Evolutionary conservation across 1,140 invertebrate species (phyloP), one percentile per base, ranked within the genome.

Genomic region (Trichomalopsis sarcophagae): DNA sequence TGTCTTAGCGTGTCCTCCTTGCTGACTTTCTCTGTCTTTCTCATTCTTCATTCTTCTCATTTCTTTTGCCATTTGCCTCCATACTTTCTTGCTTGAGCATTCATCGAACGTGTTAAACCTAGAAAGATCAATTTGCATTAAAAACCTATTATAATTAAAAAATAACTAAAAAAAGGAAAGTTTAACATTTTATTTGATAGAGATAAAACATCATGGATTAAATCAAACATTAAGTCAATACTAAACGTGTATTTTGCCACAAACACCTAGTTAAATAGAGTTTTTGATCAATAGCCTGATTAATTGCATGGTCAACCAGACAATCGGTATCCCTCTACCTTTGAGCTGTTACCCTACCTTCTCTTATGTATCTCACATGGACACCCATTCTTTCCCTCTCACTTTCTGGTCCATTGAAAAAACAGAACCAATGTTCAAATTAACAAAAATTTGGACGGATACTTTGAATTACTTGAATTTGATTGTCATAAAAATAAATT

Each of bases 271-370:
- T 71, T 33, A 55, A 81, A 85, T 81, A 75, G 69, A 85, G 73
- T n/a, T 36, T 75, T 85, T 71, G n/a, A 81, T 85, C 79, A 69
- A n/a, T 50, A 30, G 6, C 1, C 36, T 69, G 77, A 85, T 85
- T n/a, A 71, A 75, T 75, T 14, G 33, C 36, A 55, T 62, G 71
- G 55, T 85, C 84, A 23, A 81, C 76, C 84, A 68, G 71, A 27
- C 27, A 27, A 27, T 27, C 1, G 27, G 27, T 36, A 86, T 87
- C 62, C 33, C 68, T 36, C 7, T 33, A 47, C 55, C 36, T 50
- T 40, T 40, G 36, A 40, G 4, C 7, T 44, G 0, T 73, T 30
- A 1, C 62, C 74, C 36, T 74, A 50, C 27, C 78, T 75, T 47
- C 62, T 80, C 68, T 62, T 13, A 77, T 69, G 81, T 86, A 7